A percentile compares a stretch with the other conserved stretches of the same genome.
Conservation (phyloP, 92 coral and sea anemone genomes). For the Porites divaricata region DNA sequence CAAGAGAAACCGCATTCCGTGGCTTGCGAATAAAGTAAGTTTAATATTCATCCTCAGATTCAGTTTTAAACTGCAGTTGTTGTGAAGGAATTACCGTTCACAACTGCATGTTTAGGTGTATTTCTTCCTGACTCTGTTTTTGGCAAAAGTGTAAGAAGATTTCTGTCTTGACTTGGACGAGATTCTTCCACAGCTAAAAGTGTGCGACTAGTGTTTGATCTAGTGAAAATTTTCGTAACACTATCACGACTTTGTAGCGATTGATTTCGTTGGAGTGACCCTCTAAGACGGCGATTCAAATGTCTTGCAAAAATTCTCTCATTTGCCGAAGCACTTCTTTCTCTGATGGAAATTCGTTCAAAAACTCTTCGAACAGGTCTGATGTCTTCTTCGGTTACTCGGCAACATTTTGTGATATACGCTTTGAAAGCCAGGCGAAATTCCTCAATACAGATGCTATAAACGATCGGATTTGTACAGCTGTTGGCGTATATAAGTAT, state of each 20-base stretch:
- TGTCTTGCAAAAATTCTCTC: conserved; percentile 67
- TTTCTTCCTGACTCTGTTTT: conserved; percentile 13
- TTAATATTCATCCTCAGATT: background rate
- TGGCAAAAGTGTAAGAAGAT: background rate
- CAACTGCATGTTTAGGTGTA: background rate
- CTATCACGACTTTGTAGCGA: conserved; percentile 28
- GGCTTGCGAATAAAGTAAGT: background rate
- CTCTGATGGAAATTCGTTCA: conserved; percentile 82
- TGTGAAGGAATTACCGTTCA: conserved; percentile 12
- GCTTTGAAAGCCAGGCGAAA: conserved; percentile 86
- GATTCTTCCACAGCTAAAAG: background rate
- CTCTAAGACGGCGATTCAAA: conserved; percentile 35
- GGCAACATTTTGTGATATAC: conserved; percentile 83
- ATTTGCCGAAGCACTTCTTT: conserved; percentile 63
- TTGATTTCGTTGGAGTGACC: conserved; percentile 35
- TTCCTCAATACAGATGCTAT: conserved; percentile 89
- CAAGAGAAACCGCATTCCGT: background rate
- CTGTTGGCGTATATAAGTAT: conserved; percentile 83
- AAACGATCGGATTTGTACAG: conserved; percentile 87
- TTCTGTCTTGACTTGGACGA: conserved; percentile 14
- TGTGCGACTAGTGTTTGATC: conserved; percentile 28
- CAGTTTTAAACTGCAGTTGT: conserved; percentile 26
- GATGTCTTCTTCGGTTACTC: conserved; percentile 87
- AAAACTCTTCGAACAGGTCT: conserved; percentile 75
- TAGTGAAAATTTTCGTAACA: conserved; percentile 9